Conservation (phyloP, 2,797 vertebrate species). For the Kryptopterus vitreolus region DNA sequence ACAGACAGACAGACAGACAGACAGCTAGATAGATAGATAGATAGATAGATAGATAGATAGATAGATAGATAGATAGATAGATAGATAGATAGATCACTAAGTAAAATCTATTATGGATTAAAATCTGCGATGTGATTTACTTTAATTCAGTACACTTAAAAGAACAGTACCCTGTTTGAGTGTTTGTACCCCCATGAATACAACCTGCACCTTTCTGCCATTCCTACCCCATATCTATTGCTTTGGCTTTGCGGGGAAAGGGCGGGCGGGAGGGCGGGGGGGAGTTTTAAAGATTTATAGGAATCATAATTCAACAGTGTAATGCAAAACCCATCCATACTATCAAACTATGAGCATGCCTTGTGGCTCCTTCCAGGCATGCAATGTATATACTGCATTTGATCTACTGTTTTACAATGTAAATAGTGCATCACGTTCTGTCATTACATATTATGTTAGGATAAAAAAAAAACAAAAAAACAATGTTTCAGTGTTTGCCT, state of each 20-base stretch:
- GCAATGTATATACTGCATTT: conserved; percentile 21
- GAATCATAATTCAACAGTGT: conserved; percentile 1
- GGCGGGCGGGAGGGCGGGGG: no score
- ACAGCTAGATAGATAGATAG: no score
- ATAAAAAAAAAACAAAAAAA: no score
- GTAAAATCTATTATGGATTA: neutral
- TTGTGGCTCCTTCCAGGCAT: conserved; percentile 29
- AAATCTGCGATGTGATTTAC: neutral
- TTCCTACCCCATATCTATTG: neutral
- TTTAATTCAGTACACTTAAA: conserved; percentile 7
- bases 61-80: no score
- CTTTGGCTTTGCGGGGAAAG: no score
- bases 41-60: no score
- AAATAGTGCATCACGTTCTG: conserved; percentile 34
- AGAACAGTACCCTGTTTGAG: conserved; percentile 50
- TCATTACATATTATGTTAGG: conserved; percentile 24
- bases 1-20: no score
- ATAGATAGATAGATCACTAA: neutral
- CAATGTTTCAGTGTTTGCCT: conserved; percentile 15
- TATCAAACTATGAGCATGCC: conserved; percentile 32
- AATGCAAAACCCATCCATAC: conserved; percentile 16
- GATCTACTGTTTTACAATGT: conserved; percentile 28
- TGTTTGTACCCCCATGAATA: conserved; percentile 50
- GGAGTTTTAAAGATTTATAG: neutral
- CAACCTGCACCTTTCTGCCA: conserved; percentile 2